These are phyloP conservation scores for Grus americana DNA, from an alignment of 2,113 vertebrate species.

Conservation along the genomic window DNA sequence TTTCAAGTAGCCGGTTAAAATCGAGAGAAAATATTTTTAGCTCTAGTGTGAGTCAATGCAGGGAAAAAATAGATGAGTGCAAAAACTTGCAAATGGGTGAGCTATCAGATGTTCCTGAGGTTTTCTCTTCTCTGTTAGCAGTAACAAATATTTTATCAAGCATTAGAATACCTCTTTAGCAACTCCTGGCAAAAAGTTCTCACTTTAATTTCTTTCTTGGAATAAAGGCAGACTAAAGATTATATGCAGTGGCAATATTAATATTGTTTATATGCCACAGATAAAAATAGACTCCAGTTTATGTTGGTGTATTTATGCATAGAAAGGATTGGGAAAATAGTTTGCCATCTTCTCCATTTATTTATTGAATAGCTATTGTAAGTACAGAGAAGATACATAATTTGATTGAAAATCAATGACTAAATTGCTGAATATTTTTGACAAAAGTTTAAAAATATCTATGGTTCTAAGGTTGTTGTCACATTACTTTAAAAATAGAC, in stretches of 20 bases:
- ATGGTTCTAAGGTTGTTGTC: neutral
- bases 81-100: neutral
- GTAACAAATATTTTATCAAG: neutral
- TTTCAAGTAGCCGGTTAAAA: neutral
- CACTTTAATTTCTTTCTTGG: neutral
- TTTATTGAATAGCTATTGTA: neutral
- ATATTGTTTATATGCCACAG: neutral
- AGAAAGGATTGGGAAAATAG: neutral
- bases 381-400: neutral
- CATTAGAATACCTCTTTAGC: neutral
- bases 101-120: neutral
- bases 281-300: neutral
- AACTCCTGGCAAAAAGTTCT: neutral
- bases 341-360: neutral
- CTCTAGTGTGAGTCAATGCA: neutral
- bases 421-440: neutral
- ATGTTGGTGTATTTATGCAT: neutral
- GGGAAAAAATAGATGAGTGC: neutral
- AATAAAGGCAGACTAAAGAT: neutral
- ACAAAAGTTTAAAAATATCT: neutral
- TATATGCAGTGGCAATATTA: neutral
- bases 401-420: neutral
- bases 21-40: neutral
- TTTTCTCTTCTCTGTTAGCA: neutral
- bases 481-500: neutral